These are phyloP conservation scores for Chloebia gouldiae DNA, from an alignment of 2,113 vertebrate genomes.

Conservation along the genomic window DNA sequence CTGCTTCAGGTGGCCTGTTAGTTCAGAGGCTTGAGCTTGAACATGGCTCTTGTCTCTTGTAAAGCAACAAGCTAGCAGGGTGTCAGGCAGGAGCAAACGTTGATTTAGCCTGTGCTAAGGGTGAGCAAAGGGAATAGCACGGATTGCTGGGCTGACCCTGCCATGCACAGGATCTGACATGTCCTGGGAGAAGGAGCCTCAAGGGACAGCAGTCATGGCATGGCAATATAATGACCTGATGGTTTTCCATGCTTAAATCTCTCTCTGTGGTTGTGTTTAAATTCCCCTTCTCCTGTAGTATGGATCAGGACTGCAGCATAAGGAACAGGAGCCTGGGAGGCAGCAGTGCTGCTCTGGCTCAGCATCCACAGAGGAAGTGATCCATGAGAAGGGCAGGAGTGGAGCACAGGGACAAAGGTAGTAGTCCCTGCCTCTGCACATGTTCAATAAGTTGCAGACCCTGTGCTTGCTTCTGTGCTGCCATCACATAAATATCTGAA, in stretches of 20 bases:
- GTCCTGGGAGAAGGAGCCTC: neutral
- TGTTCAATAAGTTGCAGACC: neutral
- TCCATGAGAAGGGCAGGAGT: neutral
- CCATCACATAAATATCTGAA: neutral
- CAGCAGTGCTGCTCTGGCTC: neutral
- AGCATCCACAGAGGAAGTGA: fast-evolving
- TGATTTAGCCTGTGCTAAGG: neutral
- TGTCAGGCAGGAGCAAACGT: neutral
- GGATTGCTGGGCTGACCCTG: fast-evolving
- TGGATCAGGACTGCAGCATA: neutral
- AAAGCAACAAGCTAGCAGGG: neutral
- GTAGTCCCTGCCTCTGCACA: neutral
- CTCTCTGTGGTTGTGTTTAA: neutral
- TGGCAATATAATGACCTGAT: neutral
- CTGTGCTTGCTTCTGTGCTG: neutral
- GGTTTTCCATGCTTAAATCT: neutral
- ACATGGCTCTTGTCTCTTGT: neutral
- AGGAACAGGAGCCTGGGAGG: neutral
- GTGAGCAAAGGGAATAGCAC: neutral
- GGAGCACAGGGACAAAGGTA: neutral
- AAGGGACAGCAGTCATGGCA: neutral
- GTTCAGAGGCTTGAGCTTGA: neutral
- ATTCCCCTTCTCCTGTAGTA: fast-evolving
- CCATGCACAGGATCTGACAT: fast-evolving
- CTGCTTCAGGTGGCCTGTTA: neutral